phyloP scores from a whole-genome alignment of 2,797 vertebrate genomes.

The Pipistrellus pygmaeus region DNA sequence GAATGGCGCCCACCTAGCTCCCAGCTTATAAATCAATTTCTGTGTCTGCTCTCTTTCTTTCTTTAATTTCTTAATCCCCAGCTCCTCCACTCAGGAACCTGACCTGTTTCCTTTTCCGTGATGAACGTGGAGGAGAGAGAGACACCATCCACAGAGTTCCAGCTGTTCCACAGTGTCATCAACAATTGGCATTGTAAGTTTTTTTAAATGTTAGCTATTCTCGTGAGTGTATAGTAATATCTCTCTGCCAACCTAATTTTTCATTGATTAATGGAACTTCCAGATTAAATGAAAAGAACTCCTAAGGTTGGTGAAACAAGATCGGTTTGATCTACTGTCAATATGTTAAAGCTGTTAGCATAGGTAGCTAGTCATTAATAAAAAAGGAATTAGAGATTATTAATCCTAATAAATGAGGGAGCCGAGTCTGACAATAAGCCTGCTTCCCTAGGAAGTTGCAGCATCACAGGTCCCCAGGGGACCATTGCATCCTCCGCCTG shows the following conservation, averaged over 20 bases:
- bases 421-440: not conserved
- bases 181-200: not conserved
- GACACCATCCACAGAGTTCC: not conserved
- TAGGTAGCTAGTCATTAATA: not conserved
- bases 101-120: no score
- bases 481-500: not conserved
- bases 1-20: no score
- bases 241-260: not conserved
- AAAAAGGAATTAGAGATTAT: not conserved
- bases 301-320: not conserved
- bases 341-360: not conserved
- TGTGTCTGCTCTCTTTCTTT: no score
- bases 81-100: no score
- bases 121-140: no score
- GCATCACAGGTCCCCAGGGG: not conserved
- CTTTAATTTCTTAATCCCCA: no score
- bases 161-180: not conserved
- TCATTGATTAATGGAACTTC: not conserved
- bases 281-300: constrained; percentile 24
- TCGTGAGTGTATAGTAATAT: not conserved
- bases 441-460: not conserved
- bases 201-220: not conserved
- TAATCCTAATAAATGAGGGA: not conserved
- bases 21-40: no score
- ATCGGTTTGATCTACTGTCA: not conserved